Base-by-base conservation (phyloP, 2,888 invertebrate genomes). In the Flabesymbios commensalis region DNA sequence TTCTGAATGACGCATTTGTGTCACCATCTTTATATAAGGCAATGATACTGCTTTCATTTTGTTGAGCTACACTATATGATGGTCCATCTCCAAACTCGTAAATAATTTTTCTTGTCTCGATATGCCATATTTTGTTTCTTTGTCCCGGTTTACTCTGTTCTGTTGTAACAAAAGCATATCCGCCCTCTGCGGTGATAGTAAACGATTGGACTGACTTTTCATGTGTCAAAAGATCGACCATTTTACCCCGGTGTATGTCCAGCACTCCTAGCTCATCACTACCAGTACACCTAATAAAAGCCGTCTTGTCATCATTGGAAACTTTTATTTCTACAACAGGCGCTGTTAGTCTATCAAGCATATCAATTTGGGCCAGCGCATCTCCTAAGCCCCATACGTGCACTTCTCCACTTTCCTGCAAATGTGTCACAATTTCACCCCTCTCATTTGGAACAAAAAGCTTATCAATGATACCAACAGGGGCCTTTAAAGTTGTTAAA, bases 231-330 rank as follows among this genome's bases (percentile, higher is more conserved):
- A 82, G 72, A 60, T 82, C 80, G 1, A 75, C 59, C 71, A 82
- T 72, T 17, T 69, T 60, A 2, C 82, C 82, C 47, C 68, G 75
- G 52, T 53, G 47, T 76, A 81, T 75, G 63, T 79, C 78, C 19
- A 80, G 71, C 19, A 82, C 75, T 1, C 78, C 82, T 2, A 82
- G 66, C 58, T 79, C 81, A 57, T 81, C 79, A 58, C 80, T 78
- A 19, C 70, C 61, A 1, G 63, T 58, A 57, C 81, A 79, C 28
- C 64, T 65, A 24, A 78, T 76, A 57, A 75, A 78, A 1, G 76
- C 77, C 17, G 71, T 62, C 1, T 32, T 42, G 32, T 72, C 74
- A 61, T 75, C 74, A 3, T 60, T 42, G 0, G 78, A 74, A 4
- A 78, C 56, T 51, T 71, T 68, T 17, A 80, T 69, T 22, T 75